Base-by-base conservation (phyloP, 2,888 invertebrate species). In the Chrysina gloriosa region DNA sequence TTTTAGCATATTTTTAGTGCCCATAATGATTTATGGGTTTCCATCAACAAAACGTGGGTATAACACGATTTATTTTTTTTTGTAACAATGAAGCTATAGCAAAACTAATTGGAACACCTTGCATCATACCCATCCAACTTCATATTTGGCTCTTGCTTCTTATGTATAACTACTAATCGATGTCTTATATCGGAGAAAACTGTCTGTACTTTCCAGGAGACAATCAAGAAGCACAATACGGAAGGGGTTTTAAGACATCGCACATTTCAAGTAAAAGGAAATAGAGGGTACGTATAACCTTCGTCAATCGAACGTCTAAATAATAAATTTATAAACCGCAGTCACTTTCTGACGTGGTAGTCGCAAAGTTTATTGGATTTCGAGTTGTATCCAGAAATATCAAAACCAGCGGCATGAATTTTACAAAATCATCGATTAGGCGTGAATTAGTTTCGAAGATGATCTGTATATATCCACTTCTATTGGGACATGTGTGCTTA, bases 301-400 rank as follows among this genome's bases (percentile, higher is more conserved):
- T 29, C 19, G 52, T 52, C 52, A 52, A 52, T 31, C 31, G 19
- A n/a, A 2, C 1, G 16, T 29, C 6, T 52, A 52, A 31, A 52
- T 52, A 52, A 52, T 52, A 52, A 52, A 52, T 52, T 29, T 19
- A n/a, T 6, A 19, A 52, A 16, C 31, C 31, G n/a, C 31, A 7
- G 14, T 34, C 31, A 52, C 34, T 11, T 52, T 14, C 7, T 9
- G 31, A 31, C 19, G 52, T 31, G 52, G 31, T n/a, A n/a, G n/a
- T 52, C 31, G 21, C 31, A 31, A 52, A 31, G 31, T 52, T 52
- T 52, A 52, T 16, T 16, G 52, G 19, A 52, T 31, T n/a, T n/a
- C 7, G 31, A 7, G 29, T 19, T n/a, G 1, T n/a, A 29, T 29
- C 14, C 29, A 2, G 7, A 14, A 31, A 52, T 52, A 52, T 52